Evolutionary conservation across 2,888 invertebrate species (phyloP).

Genomic region (Dryomyza anilis): DNA sequence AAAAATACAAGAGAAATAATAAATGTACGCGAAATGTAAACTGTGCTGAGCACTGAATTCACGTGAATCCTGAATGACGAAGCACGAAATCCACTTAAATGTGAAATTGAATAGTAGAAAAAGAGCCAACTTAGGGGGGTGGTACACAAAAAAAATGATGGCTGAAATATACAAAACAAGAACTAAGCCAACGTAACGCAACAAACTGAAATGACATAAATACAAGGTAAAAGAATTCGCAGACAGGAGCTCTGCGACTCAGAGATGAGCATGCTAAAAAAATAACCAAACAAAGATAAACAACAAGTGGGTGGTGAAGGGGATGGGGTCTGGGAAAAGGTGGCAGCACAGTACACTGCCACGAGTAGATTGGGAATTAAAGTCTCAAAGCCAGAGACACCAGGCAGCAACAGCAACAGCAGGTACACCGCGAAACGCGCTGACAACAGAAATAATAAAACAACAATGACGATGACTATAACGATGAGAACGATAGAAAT

Average conservation of each 20-base stretch:
- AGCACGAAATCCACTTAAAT: not conserved
- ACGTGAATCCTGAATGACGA: not conserved
- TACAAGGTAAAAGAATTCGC: not conserved
- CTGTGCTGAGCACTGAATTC: not conserved
- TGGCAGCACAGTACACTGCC: not conserved
- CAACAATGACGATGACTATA: not conserved
- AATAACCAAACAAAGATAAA: too few relatives aligned
- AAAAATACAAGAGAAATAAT: not conserved
- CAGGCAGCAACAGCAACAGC: not conserved
- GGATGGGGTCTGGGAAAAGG: not conserved
- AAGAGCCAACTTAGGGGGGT: not conserved
- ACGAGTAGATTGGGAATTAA: too few relatives aligned
- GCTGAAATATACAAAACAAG: not conserved
- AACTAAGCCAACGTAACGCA: slow-evolving; percentile 1
- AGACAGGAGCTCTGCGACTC: too few relatives aligned
- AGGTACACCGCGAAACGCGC: not conserved
- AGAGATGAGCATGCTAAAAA: too few relatives aligned
- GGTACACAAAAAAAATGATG: not conserved
- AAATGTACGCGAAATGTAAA: not conserved
- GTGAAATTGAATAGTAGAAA: slow-evolving; percentile 4
- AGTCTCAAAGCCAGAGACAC: too few relatives aligned
- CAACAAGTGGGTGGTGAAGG: not conserved
- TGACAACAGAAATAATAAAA: not conserved
- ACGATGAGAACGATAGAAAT: not conserved
- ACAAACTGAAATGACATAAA: not conserved